Conservation (phyloP, 2,888 invertebrate species). For the Mayetiola destructor region DNA sequence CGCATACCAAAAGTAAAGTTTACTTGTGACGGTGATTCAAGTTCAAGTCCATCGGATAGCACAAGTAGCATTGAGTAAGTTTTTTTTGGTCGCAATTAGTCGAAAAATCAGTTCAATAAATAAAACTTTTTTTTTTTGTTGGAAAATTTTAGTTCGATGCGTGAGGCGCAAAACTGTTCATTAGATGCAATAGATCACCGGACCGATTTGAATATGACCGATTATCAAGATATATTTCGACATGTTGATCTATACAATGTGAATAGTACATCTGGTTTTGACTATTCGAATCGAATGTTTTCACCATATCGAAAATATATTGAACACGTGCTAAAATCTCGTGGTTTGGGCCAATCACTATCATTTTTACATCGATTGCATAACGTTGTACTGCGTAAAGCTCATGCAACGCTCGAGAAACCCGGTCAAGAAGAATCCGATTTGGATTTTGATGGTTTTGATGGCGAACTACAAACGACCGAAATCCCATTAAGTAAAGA, state of each 20-base stretch:
- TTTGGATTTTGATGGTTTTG: slow-evolving; percentile 32
- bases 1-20: slow-evolving; percentile 31
- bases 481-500: slow-evolving; percentile 18
- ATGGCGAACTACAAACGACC: slow-evolving; percentile 27
- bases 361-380: slow-evolving; percentile 63
- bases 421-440: slow-evolving; percentile 26
- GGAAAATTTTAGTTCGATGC: slow-evolving; percentile 3
- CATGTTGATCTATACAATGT: background rate
- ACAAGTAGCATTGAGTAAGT: slow-evolving; percentile 33
- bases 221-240: background rate
- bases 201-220: background rate
- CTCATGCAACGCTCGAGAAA: slow-evolving; percentile 53
- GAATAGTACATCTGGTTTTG: background rate
- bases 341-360: slow-evolving; percentile 68
- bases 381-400: slow-evolving; percentile 51
- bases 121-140: background rate
- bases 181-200: background rate
- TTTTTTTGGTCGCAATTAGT: background rate
- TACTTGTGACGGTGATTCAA: slow-evolving; percentile 27
- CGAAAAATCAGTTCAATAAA: background rate
- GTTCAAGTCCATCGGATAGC: slow-evolving; percentile 25
- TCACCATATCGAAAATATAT: slow-evolving; percentile 54
- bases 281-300: background rate
- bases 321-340: slow-evolving; percentile 73
- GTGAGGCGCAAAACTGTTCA: background rate